Evolutionary conservation across 2,888 invertebrate genomes (phyloP).

Genomic region (Zaprionus obscuricornis): DNA sequence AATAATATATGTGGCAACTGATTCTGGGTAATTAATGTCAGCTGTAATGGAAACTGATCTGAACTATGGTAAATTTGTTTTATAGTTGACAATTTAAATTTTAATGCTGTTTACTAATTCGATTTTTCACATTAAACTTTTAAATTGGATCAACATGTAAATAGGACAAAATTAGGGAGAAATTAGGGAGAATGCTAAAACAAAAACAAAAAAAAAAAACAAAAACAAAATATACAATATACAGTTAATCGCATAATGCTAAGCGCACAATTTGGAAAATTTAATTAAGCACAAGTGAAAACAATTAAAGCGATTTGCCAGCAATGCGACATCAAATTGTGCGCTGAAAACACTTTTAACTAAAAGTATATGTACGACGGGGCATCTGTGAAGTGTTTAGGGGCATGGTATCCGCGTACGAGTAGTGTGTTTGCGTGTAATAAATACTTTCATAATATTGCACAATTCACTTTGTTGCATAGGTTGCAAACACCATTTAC

Average conservation of each 20-base stretch:
- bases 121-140: conserved; percentile 32
- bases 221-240: conserved; percentile 17
- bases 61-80: neutral
- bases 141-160: no score
- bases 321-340: conserved; percentile 40
- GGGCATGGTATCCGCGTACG: no score
- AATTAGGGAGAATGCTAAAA: no score
- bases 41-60: neutral
- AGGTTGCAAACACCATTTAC: conserved; percentile 8
- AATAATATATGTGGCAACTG: no score
- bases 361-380: conserved; percentile 7
- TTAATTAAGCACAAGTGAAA: conserved; percentile 64
- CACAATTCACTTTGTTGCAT: conserved; percentile 47
- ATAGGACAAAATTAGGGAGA: no score
- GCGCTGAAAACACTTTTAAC: conserved; percentile 2
- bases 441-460: conserved; percentile 66
- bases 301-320: conserved; percentile 60
- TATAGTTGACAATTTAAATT: conserved; percentile 12
- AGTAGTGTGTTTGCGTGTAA: conserved; percentile 53
- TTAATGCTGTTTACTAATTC: conserved; percentile 36
- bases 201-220: conserved; percentile 10
- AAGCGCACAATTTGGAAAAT: conserved; percentile 54
- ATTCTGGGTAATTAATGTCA: no score
- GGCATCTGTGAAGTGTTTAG: conserved; percentile 2
- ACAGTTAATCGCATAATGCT: conserved; percentile 27